Evolutionary conservation across 2,888 invertebrate genomes (phyloP), one percentile per base, ranked within the genome.

Genomic region (Crepidodera aurea): DNA sequence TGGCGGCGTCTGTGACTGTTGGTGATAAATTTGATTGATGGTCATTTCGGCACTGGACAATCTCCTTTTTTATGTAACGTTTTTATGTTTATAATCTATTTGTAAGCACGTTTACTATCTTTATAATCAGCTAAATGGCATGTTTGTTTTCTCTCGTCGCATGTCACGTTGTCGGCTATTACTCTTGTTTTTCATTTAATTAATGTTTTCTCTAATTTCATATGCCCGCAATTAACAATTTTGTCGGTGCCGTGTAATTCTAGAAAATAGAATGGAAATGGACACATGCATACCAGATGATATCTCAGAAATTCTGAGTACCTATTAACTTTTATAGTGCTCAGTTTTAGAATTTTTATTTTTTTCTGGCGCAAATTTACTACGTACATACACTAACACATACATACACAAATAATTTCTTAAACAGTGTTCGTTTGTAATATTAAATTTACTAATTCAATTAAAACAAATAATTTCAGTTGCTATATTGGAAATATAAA

Each of bases 1-100:
- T 40, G 10, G 10, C 29, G 5, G 8, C 29, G 34, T 34, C 12
- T n/a, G 12, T 34, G 34, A 34, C 34, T 42, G n/a, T 34, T n/a
- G 29, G 53, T 46, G 51, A 15, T 55, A 58, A 60, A 59, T 62
- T 62, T 60, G 62, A 62, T 62, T 59, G 56, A 62, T 65, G 50
- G 40, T 15, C 37, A 46, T 55, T 56, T 57, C 27, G 55, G 57
- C 64, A 53, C 55, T 46, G 59, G 55, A 50, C 46, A 15, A 56
- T 60, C 60, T 62, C 16, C 59, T 61, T 59, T 59, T 57, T 48
- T 56, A 46, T 56, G 34, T 15, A 13, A 25, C n/a, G 16, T 22
- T 56, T 57, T 50, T 57, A 50, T 44, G 57, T 57, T 37, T 34
- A 39, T 48, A 48, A 57, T 57, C 57, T 57, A 57, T 57, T 57